Conservation (phyloP, 92 coral and sea anemone species). For the Epizoanthus stellaris region DNA sequence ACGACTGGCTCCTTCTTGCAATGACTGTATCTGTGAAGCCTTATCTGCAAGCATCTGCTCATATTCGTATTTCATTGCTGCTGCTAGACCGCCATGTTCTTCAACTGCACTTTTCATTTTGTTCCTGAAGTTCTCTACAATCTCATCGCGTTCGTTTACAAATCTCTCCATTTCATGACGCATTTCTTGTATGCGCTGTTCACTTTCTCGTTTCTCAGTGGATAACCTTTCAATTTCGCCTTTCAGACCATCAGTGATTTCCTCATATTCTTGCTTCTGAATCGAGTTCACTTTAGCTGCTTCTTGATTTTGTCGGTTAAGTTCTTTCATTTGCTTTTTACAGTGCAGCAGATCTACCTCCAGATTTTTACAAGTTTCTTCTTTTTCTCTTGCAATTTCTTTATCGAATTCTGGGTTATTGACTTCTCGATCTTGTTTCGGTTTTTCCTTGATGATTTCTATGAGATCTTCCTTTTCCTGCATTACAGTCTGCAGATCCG, state of each 20-base stretch:
- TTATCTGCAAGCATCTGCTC: constrained; percentile 57
- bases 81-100: constrained; percentile 55
- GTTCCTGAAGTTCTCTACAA: constrained; percentile 55
- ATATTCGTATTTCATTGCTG: constrained; percentile 55
- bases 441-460: constrained; percentile 16
- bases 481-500: constrained; percentile 3
- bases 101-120: constrained; percentile 53
- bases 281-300: constrained; percentile 23
- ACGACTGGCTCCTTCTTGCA: constrained; percentile 8
- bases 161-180: constrained; percentile 79
- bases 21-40: constrained; percentile 41
- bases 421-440: constrained; percentile 22
- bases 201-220: constrained; percentile 78
- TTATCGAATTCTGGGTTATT: constrained; percentile 41
- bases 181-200: constrained; percentile 78
- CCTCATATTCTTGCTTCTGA: constrained; percentile 69
- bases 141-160: constrained; percentile 70
- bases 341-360: constrained; percentile 23
- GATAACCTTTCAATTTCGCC: constrained; percentile 53
- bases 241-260: constrained; percentile 36
- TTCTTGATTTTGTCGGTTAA: constrained; percentile 41
- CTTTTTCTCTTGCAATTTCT: constrained; percentile 42
- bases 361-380: constrained; percentile 38
- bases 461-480: constrained; percentile 22
- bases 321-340: constrained; percentile 36